Evolutionary conservation across 2,888 invertebrate genomes (phyloP), one percentile per base, ranked within the genome.

Genomic region (Galerucella pusilla): DNA sequence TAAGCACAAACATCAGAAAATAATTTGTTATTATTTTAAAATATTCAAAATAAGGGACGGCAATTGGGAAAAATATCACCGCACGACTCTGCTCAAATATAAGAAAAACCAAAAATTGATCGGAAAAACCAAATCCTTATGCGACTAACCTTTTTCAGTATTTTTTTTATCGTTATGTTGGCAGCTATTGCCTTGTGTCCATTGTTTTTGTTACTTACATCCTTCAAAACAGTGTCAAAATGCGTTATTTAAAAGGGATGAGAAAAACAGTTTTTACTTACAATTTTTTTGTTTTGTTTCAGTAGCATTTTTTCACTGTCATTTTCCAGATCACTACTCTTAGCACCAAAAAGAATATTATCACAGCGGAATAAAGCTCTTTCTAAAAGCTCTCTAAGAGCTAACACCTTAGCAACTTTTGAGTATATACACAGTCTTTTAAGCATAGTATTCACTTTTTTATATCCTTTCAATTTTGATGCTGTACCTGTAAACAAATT

Each of bases 211-310:
- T 20, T 20, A 20, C 20, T 20, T 20, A 20, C 20, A 20, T 20
- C 20, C 20, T 20, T 28, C 28, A 28, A 28, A 28, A 28, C 4
- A 28, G 4, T 28, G 28, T 28, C 28, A 28, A 28, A 20, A 20
- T 20, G 20, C 20, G 28, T 28, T 28, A 28, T 52, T 42, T 6
- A 11, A 12, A 64, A 60, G 14, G 20, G 1, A 20, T 20, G 20
- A 20, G 20, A 20, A 20, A 20, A 20, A 28, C 4, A 28, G 35
- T 12, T 61, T 61, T 5, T 54, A 82, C 85, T 88, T 81, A 92
- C 94, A 85, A 94, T 94, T 88, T 93, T 94, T 84, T 94, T 93
- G 86, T 96, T 96, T 84, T 94, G 91, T 82, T 92, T 90, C 74
- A 95, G 88, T 10, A 94, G 87, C 77, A 90, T 85, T 75, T 91